Evolutionary conservation across 2,888 invertebrate species (phyloP).

Genomic region (Diaperis boleti): DNA sequence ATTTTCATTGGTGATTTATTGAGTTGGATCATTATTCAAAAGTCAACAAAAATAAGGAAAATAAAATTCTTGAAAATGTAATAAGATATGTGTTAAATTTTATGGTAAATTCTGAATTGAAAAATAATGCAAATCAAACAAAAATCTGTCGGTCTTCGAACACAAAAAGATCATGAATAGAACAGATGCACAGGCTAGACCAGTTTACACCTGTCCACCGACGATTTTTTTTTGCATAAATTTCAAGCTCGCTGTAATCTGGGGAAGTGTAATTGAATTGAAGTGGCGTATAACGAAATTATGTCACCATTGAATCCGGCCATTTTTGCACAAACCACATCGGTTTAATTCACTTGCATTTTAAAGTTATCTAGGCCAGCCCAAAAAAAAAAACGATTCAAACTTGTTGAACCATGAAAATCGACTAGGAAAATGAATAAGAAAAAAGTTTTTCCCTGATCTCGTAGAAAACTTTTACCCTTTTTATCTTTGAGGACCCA

Average conservation of each 20-base stretch:
- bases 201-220: too few relatives aligned
- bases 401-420: background rate
- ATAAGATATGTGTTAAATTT: too few relatives aligned
- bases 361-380: slow-evolving; percentile 3
- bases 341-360: slow-evolving; percentile 25
- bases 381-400: slow-evolving; percentile 4
- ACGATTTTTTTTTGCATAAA: slow-evolving; percentile 23
- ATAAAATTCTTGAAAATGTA: too few relatives aligned
- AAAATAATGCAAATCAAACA: too few relatives aligned
- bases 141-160: too few relatives aligned
- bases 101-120: too few relatives aligned
- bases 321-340: slow-evolving; percentile 31
- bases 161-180: too few relatives aligned
- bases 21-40: too few relatives aligned
- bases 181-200: too few relatives aligned
- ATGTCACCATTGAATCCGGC: slow-evolving; percentile 12
- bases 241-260: slow-evolving; percentile 17
- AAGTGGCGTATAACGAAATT: slow-evolving; percentile 30
- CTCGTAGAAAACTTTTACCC: background rate
- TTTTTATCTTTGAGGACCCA: background rate
- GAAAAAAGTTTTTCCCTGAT: background rate
- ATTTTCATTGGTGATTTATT: too few relatives aligned
- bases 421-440: background rate
- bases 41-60: too few relatives aligned
- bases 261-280: slow-evolving; percentile 26